Percentiles rank a stretch among this genome's conserved stretches.
Evolutionary conservation across 2,113 vertebrate species (phyloP).

Genomic region (Pholis gunnellus): DNA sequence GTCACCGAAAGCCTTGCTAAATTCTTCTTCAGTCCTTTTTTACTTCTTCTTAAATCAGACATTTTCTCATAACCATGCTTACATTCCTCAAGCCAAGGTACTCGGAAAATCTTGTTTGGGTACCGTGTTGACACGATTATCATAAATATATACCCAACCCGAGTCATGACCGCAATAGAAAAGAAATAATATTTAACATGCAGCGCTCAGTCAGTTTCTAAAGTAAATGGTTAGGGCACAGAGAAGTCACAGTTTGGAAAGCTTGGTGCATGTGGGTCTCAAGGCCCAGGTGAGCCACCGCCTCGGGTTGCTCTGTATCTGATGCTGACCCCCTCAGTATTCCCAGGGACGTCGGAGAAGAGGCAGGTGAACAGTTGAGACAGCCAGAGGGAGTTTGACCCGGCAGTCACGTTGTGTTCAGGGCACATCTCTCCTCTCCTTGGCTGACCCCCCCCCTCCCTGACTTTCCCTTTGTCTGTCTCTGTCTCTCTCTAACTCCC

Average conservation of each 20-base stretch:
- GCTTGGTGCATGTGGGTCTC: constrained; percentile 12
- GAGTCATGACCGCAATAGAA: not conserved
- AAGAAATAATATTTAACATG: not conserved
- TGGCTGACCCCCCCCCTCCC: constrained; percentile 52
- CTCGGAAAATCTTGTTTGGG: not conserved
- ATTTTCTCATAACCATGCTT: not conserved
- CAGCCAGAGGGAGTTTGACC: constrained; percentile 56
- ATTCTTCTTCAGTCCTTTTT: not conserved
- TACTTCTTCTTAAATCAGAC: not conserved
- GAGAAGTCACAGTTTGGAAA: constrained; percentile 24
- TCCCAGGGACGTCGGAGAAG: constrained; percentile 16
- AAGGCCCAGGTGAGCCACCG: constrained; percentile 29
- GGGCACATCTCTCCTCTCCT: constrained; percentile 52
- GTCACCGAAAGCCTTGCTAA: not conserved
- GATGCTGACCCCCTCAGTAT: constrained; percentile 41
- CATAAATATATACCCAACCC: not conserved
- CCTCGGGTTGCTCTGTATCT: constrained; percentile 21
- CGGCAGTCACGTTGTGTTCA: constrained; percentile 52
- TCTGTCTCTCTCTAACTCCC: constrained; percentile 36
- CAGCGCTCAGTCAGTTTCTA: not conserved
- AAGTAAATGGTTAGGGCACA: constrained; percentile 6
- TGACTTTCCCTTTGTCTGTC: constrained; percentile 62
- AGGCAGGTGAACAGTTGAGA: constrained; percentile 47
- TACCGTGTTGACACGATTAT: not conserved
- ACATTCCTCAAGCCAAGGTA: not conserved